Base-by-base conservation (phyloP, 2,888 invertebrate genomes). In the Leptopilina drosophilae region DNA sequence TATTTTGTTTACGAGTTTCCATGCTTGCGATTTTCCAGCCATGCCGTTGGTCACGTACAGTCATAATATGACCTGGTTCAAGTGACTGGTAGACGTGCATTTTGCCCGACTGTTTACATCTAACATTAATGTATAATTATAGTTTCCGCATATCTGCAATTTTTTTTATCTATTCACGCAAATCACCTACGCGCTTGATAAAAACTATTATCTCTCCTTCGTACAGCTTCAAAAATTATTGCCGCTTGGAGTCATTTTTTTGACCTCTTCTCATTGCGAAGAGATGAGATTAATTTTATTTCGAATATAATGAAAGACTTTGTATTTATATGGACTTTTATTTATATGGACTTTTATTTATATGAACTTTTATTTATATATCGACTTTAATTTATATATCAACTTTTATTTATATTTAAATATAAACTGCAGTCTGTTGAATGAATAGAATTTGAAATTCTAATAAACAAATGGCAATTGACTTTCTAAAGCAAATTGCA, bases 11-110 rank as follows among this genome's bases (percentile, higher is more conserved):
- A 73, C 56, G 33, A 53, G 26, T 33, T 73, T 73, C 33, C 5
- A 73, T 0, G n/a, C 12, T 33, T 53, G n/a, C 53, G 12, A 26
- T 33, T 53, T 56, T 56, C 56, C 73, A n/a, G 33, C 0, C 73
- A 73, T 73, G 73, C 73, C 7, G 33, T 56, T 73, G 33, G n/a
- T 73, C 73, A 73, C 73, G 73, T 73, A 73, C 56, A 8, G 12
- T n/a, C 73, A 49, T 49, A 73, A 53, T n/a, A 53, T 56, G 73
- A 56, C 73, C 73, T 56, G 33, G 0, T 56, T 56, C 4, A 26
- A 56, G 56, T 33, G 73, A 56, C n/a, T 53, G 12, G 12, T 7
- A 26, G 53, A 53, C 56, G 56, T 40, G 6, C 33, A 33, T 56
- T 56, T 73, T 73, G 5, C 5, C 33, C 7, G 49, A 33, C 8